Percentiles rank a stretch among this genome's conserved stretches.
These are phyloP conservation scores for Morpho deidamia DNA, from an alignment of 2,888 invertebrate species.

Conservation along the genomic window DNA sequence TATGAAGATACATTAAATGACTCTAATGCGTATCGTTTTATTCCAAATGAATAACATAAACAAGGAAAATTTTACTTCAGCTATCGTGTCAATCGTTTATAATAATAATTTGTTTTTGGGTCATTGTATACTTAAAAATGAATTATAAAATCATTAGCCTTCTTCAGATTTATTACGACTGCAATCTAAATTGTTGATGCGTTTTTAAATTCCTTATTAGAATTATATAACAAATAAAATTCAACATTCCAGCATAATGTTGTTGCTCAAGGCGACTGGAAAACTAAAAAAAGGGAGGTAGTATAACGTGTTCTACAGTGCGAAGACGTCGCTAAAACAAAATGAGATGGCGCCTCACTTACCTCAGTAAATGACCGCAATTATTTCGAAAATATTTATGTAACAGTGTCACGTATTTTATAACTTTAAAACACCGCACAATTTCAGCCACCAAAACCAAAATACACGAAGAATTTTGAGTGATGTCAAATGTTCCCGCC, in stretches of 20 bases:
- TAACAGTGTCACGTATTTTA: constrained; percentile 18
- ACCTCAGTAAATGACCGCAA: constrained; percentile 22
- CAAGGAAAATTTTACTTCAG: too few species aligned
- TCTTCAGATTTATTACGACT: neutral
- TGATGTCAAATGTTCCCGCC: constrained; percentile 42
- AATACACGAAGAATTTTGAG: constrained; percentile 38
- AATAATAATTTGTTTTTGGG: neutral
- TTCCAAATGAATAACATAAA: too few species aligned
- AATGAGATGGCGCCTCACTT: constrained; percentile 20
- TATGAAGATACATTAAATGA: too few species aligned
- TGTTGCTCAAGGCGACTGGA: constrained; percentile 1
- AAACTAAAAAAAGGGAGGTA: constrained; percentile 23
- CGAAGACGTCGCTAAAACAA: constrained; percentile 20
- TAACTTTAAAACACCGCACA: constrained; percentile 27
- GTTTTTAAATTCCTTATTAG: neutral
- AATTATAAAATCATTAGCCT: constrained; percentile 7
- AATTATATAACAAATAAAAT: neutral
- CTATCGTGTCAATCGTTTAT: neutral
- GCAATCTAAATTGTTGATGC: neutral
- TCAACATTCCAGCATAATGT: constrained; percentile 3
- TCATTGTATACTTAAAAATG: neutral
- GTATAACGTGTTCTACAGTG: constrained; percentile 25
- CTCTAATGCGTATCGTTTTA: too few species aligned
- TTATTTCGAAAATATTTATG: constrained; percentile 21
- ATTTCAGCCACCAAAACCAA: constrained; percentile 14